Evolutionary conservation across 2,888 invertebrate species (phyloP), one percentile per base, ranked within the genome.

Genomic region (Branchinecta sandiegonensis): DNA sequence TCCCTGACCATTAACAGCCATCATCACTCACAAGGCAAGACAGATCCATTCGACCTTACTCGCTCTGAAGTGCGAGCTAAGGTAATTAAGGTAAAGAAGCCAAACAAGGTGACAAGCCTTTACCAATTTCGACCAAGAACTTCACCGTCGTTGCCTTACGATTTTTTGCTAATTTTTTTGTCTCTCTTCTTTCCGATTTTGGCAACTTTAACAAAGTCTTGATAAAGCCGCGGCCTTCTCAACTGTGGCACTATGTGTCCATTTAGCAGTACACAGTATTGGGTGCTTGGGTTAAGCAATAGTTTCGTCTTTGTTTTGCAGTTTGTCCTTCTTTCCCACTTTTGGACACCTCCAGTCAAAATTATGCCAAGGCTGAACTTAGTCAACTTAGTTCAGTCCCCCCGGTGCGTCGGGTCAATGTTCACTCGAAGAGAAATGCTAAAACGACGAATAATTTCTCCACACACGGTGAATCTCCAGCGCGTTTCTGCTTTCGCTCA

Each of bases 221-320:
- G 56, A 56, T 56, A 56, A 56, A 14, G n/a, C 10, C 56, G n/a
- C 56, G n/a, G n/a, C 8, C 56, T n/a, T 56, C 56, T 56, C 56
- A 56, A 9, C n/a, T 56, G 17, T 1, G 56, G 17, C n/a, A 17
- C 56, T 4, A 37, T 5, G 17, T 56, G 14, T 14, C n/a, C 56
- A 8, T 56, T 17, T 14, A 8, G 8, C n/a, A 56, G 1, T 7
- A 14, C 56, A 56, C 56, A 14, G 17, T 10, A 8, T 14, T 10
- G 9, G n/a, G 56, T 14, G 17, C 11, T 56, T 10, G 56, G 17
- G 9, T 56, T 7, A 14, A 56, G 17, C 8, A 77, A 74, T 65
- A 73, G 70, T n/a, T 74, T n/a, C n/a, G 37, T 37, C 37, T 37
- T 37, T 37, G 23, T 3, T 23, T 23, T 23, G 23, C 23, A 23